A percentile compares a stretch with the other conserved stretches of the same genome.
Evolutionary conservation across 2,888 invertebrate genomes (phyloP).

Genomic region (Xanthorhoe designata): DNA sequence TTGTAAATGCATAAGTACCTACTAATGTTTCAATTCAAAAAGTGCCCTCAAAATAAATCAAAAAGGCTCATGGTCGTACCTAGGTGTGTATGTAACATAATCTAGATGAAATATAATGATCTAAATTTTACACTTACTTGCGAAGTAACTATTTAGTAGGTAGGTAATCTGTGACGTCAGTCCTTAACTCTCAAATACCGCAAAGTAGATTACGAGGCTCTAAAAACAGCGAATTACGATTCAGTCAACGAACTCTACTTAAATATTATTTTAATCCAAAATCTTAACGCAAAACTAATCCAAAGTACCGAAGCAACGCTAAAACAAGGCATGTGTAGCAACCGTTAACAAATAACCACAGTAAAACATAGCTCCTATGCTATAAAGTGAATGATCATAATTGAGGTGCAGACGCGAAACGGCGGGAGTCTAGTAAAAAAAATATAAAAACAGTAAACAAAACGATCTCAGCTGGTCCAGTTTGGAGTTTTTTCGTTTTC

Average conservation of each 20-base stretch:
- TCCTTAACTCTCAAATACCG: neutral
- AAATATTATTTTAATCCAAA: slow-evolving; percentile 2
- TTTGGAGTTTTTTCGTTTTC: slow-evolving; percentile 39
- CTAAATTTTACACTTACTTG: too few relatives aligned
- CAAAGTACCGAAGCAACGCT: slow-evolving; percentile 18
- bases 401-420: slow-evolving; percentile 38
- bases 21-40: too few relatives aligned
- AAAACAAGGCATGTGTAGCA: slow-evolving; percentile 29
- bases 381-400: slow-evolving; percentile 39
- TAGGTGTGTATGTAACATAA: too few relatives aligned
- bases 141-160: too few relatives aligned
- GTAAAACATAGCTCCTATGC: slow-evolving; percentile 25
- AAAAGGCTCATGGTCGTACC: too few relatives aligned
- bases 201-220: neutral
- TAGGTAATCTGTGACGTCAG: neutral
- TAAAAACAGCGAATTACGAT: neutral
- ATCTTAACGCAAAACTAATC: slow-evolving; percentile 13
- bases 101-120: too few relatives aligned
- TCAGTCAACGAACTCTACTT: neutral
- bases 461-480: slow-evolving; percentile 38
- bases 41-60: too few relatives aligned
- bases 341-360: slow-evolving; percentile 38
- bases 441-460: slow-evolving; percentile 45
- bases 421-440: slow-evolving; percentile 34
- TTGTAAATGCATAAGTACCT: too few relatives aligned